Percentiles rank a stretch among this genome's conserved stretches.
These are phyloP conservation scores for Montifringilla adamsi DNA, from an alignment of 2,113 vertebrate genomes.

Conservation along the genomic window DNA sequence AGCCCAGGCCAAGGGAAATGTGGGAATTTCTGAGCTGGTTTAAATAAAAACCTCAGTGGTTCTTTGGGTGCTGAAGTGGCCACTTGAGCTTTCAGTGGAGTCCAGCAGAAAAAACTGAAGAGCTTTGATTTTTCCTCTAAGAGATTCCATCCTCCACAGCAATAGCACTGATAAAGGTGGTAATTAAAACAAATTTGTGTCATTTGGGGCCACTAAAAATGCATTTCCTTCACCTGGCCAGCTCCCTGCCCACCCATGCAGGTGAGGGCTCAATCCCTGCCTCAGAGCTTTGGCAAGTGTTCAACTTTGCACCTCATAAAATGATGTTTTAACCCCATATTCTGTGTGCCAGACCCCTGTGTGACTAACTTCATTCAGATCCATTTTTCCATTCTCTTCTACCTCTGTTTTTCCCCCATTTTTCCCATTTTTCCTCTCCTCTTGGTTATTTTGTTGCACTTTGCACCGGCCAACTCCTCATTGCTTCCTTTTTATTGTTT, in stretches of 20 bases:
- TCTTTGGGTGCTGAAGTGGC: conserved; percentile 3
- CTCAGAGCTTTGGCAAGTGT: not conserved
- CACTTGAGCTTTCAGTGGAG: not conserved
- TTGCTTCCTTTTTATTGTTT: not conserved
- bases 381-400: accelerated
- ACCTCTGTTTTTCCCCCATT: not conserved
- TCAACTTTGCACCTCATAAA: not conserved
- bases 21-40: not conserved
- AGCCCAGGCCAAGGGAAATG: not conserved
- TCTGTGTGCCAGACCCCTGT: not conserved
- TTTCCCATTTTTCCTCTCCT: not conserved
- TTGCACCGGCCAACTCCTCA: not conserved
- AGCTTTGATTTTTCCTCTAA: not conserved
- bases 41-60: not conserved
- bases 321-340: not conserved
- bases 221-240: not conserved
- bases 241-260: not conserved
- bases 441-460: not conserved
- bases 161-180: not conserved
- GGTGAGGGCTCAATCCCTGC: not conserved
- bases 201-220: not conserved
- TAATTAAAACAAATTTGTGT: not conserved
- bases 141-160: not conserved
- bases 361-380: not conserved
- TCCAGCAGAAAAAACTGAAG: not conserved